These are phyloP conservation scores for Cyclopterus lumpus DNA, from an alignment of 2,797 vertebrate genomes.

Conservation along the genomic window DNA sequence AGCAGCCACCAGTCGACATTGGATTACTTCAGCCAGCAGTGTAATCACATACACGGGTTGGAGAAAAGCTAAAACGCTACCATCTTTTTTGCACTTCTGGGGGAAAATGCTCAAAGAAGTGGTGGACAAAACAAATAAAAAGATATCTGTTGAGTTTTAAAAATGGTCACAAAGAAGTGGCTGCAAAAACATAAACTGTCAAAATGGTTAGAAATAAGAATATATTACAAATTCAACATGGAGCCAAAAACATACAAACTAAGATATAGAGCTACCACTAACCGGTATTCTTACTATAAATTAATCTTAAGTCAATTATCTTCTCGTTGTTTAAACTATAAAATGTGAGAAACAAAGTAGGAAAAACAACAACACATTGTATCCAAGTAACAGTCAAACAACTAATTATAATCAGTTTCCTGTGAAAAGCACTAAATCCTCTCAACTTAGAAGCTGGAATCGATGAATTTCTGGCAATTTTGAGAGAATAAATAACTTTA, in stretches of 20 bases:
- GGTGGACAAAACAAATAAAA: neutral
- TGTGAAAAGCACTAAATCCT: neutral
- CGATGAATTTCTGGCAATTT: neutral
- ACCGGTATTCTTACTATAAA: too few species aligned
- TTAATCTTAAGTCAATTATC: neutral
- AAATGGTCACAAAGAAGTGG: neutral
- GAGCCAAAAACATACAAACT: neutral
- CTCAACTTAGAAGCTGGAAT: neutral
- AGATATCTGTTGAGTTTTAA: neutral
- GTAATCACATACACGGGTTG: neutral
- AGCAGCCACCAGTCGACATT: neutral
- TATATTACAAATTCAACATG: neutral
- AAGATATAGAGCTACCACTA: neutral
- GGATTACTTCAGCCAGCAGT: neutral
- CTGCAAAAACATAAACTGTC: neutral
- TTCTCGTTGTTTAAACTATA: neutral
- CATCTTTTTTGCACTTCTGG: neutral
- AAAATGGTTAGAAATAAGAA: neutral
- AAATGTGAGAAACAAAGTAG: neutral
- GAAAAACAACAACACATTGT: neutral
- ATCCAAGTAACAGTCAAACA: neutral
- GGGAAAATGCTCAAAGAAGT: neutral
- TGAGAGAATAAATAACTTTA: neutral
- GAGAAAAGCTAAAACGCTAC: neutral
- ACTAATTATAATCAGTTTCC: neutral